Evolutionary conservation across 2,888 invertebrate genomes (phyloP), one percentile per base, ranked within the genome.

Genomic region (Crematogaster levior): DNA sequence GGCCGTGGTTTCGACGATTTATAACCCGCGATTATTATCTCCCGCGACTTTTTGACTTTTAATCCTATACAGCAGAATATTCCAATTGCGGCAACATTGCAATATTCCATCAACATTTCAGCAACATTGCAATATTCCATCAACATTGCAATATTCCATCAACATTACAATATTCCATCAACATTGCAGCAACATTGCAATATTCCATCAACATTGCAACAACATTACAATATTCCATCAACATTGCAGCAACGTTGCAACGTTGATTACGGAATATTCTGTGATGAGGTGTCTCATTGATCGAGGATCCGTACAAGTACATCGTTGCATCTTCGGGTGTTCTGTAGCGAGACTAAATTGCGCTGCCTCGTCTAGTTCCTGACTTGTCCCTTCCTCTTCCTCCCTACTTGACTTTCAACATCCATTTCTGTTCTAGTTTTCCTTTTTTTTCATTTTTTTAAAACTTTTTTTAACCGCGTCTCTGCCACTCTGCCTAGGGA

Each of bases 401-500:
- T 24, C 34, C 9, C 43, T 12, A 34, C 21, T 30, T 30, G 68
- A 21, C 53, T 34, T 27, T 72, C 43, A 37, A n/a, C 34, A 6
- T 34, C n/a, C 63, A 40, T 24, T 18, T 51, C 66, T 18, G 40
- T 40, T 60, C 56, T 48, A 10, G 30, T 61, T 46, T 37, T 37
- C 58, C 21, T 65, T 75, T 51, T 51, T 80, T 74, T 27, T 74
- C 34, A 24, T 53, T 24, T 27, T 48, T 63, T 34, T 60, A 46
- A 58, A 51, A 24, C 70, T 66, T 65, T 75, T 66, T 77, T 82
- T 70, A 85, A 89, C 82, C 86, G 85, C 61, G 89, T 85, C 90
- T 90, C 90, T 90, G 90, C 90, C 89, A 82, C 90, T 93, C 94
- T 93, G 93, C 93, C 93, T 91, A 90, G 89, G 92, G 92, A 92